A percentile compares a stretch with the other conserved stretches of the same genome.
phyloP scores from a whole-genome alignment of 2,797 vertebrate species.

The Myoxocephalus aenaeus region DNA sequence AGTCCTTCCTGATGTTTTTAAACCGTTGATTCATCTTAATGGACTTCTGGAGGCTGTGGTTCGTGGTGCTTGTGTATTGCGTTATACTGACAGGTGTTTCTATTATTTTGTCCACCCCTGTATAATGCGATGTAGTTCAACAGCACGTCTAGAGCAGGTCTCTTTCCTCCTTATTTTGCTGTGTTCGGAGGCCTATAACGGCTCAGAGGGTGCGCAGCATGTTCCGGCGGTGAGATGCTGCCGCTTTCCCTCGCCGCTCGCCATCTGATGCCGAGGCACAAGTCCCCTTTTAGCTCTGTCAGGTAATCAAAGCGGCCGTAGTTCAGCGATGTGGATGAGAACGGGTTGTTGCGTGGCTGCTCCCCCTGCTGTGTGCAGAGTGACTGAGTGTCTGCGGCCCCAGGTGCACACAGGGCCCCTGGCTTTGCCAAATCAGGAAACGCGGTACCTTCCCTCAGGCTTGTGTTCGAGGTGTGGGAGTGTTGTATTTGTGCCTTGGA shows the following conservation, averaged over 20 bases:
- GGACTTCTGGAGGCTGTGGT: background rate
- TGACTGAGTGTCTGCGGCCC: background rate
- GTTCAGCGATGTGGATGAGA: background rate
- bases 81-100: background rate
- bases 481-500: background rate
- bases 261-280: too few species aligned
- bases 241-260: too few species aligned
- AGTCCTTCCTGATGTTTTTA: background rate
- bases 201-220: background rate
- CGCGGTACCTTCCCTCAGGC: background rate
- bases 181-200: background rate
- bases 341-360: background rate
- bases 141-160: background rate
- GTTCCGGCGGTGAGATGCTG: too few species aligned
- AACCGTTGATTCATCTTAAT: background rate
- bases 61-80: background rate
- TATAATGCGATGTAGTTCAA: background rate
- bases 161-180: background rate
- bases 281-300: too few species aligned
- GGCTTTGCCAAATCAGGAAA: background rate
- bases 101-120: background rate
- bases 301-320: background rate
- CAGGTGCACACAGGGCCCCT: background rate
- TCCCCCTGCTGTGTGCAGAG: background rate
- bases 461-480: background rate